Conservation (phyloP, 2,888 invertebrate genomes). For the Lepidocyrtinus sp. region DNA sequence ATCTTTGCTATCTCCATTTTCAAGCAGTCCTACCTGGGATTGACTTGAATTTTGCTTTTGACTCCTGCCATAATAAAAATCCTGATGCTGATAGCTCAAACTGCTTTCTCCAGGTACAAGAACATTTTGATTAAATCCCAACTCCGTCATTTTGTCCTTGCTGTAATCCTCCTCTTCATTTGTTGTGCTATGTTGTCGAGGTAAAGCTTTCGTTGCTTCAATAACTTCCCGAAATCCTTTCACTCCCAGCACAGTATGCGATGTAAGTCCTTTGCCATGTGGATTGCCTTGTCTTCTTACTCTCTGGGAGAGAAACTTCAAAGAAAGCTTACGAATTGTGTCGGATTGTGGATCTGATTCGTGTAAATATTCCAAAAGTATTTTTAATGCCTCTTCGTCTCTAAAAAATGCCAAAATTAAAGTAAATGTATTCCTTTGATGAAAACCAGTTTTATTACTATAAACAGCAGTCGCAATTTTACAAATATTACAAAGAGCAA, state of each 20-base stretch:
- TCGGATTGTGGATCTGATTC: constrained; percentile 27
- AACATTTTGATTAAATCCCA: neutral
- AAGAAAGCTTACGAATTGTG: constrained; percentile 20
- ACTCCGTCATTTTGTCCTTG: neutral
- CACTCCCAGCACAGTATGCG: neutral
- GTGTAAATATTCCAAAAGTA: constrained; percentile 45
- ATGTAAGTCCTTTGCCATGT: neutral
- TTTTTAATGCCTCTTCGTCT: constrained; percentile 50
- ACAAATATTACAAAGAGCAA: no score
- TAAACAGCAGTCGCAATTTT: no score
- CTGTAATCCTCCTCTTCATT: neutral
- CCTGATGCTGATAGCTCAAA: constrained; percentile 10
- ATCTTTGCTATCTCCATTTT: no score
- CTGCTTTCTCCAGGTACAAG: neutral
- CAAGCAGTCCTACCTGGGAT: no score
- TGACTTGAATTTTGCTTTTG: neutral
- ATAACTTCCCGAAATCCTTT: constrained; percentile 9
- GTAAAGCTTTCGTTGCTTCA: neutral
- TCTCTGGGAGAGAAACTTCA: neutral
- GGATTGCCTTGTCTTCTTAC: neutral
- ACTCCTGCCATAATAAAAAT: constrained; percentile 45
- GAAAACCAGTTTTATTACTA: no score
- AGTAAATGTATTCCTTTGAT: no score
- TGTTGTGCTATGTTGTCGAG: neutral
- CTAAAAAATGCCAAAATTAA: no score